phyloP scores from a whole-genome alignment of 2,797 vertebrate species.

The Anableps anableps region DNA sequence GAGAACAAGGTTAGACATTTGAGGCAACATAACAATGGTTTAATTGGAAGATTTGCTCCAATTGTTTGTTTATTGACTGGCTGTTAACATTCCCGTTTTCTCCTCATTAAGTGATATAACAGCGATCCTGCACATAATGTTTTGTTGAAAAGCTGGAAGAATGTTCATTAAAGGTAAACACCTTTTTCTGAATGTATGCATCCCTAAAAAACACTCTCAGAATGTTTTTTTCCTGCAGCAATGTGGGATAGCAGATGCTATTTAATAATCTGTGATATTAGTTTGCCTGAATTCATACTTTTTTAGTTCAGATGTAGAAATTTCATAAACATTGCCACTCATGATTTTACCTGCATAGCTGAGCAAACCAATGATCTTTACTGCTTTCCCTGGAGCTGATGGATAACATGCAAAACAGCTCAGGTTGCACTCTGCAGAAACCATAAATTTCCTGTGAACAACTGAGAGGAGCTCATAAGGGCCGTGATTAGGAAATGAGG shows the following conservation, averaged over 20 bases:
- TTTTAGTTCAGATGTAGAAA: slow-evolving; percentile 1
- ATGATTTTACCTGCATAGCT: slow-evolving; percentile 26
- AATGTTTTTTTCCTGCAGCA: background rate
- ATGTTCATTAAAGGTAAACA: background rate
- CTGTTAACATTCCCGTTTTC: slow-evolving; percentile 14
- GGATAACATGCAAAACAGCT: slow-evolving; percentile 73
- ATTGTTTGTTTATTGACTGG: slow-evolving; percentile 47
- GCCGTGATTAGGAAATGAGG: slow-evolving; percentile 34
- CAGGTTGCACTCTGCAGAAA: slow-evolving; percentile 57
- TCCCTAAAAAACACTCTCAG: background rate
- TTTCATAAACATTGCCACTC: background rate
- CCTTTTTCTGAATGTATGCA: background rate
- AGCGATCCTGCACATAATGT: background rate
- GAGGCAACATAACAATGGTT: slow-evolving; percentile 10
- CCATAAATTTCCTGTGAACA: slow-evolving; percentile 65
- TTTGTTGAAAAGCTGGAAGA: background rate
- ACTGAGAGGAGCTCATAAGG: slow-evolving; percentile 45
- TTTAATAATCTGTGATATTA: background rate
- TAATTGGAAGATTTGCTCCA: slow-evolving; percentile 46
- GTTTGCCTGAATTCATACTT: background rate
- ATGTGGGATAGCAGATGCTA: background rate
- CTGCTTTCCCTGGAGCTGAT: slow-evolving; percentile 36
- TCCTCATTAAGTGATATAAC: slow-evolving; percentile 19
- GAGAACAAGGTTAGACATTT: slow-evolving; percentile 17
- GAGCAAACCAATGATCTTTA: slow-evolving; percentile 55